A percentile compares a stretch with the other conserved stretches of the same genome.
Conservation (phyloP, 30 jellyfish, hydroid and myxozoan genomes). For the Catostylus mosaicus region DNA sequence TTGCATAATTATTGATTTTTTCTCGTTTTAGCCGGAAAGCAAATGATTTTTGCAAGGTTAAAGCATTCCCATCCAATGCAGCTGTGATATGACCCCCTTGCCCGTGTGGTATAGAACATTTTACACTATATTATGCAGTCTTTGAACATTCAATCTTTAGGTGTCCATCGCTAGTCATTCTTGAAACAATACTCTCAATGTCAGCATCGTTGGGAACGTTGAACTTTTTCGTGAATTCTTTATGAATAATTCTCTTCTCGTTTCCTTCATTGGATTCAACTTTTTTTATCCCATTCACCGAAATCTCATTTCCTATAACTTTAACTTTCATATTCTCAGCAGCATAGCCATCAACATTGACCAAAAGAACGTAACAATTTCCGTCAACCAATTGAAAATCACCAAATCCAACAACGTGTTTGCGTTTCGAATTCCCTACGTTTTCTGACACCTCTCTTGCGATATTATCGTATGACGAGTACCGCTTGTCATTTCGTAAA, state of each 20-base stretch:
- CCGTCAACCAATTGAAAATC: constrained; percentile 61
- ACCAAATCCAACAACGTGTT: constrained; percentile 30
- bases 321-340: constrained; percentile 82
- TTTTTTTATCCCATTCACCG: constrained; percentile 57
- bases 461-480: constrained; percentile 56
- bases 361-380: constrained; percentile 52
- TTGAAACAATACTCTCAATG: constrained; percentile 62
- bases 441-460: constrained; percentile 13
- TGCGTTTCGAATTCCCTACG: constrained; percentile 1
- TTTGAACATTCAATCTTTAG: constrained; percentile 60
- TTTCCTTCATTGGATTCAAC: constrained; percentile 65
- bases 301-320: constrained; percentile 72
- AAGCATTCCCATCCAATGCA: too few species aligned
- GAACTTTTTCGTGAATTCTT: constrained; percentile 63
- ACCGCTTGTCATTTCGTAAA: constrained; percentile 6
- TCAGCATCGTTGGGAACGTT: constrained; percentile 67
- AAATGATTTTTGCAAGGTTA: too few species aligned
- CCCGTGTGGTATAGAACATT: too few species aligned
- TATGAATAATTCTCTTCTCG: constrained; percentile 57
- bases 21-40: too few species aligned
- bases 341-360: constrained; percentile 60
- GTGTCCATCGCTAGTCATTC: constrained; percentile 68
- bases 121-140: too few species aligned
- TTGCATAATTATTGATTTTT: too few species aligned
- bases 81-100: too few species aligned